Percentiles rank a stretch among this genome's conserved stretches.
Conservation (phyloP, 2,797 vertebrate species). For the Ptychobarbus kaznakovi region DNA sequence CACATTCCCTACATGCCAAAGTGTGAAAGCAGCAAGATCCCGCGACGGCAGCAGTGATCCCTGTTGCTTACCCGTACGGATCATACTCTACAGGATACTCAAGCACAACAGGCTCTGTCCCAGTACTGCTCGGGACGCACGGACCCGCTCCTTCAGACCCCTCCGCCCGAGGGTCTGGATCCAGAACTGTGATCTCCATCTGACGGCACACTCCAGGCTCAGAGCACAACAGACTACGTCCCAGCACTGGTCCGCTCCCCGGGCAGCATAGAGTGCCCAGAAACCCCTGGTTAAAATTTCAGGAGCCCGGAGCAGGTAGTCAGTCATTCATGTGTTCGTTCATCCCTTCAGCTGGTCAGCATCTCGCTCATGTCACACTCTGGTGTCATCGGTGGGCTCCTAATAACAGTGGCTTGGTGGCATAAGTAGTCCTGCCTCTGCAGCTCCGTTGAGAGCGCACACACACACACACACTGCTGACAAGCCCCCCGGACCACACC, state of each 20-base stretch:
- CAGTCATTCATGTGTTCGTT: constrained; percentile 64
- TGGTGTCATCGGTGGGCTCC: constrained; percentile 68
- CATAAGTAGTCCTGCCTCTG: constrained; percentile 66
- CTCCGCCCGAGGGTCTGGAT: constrained; percentile 65
- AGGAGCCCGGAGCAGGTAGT: constrained; percentile 73
- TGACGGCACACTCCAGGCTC: constrained; percentile 47
- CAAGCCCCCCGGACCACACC: constrained; percentile 2
- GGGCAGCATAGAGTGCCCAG: constrained; percentile 72
- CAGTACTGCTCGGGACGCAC: constrained; percentile 68
- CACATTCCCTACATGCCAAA: neutral
- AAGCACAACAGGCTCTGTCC: constrained; percentile 68
- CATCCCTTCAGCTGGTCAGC: constrained; percentile 58
- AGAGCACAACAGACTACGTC: constrained; percentile 66
- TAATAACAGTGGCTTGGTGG: constrained; percentile 68
- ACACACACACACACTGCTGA: constrained; percentile 24
- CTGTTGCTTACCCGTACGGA: constrained; percentile 73
- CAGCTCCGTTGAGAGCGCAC: constrained; percentile 51
- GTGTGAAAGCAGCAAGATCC: neutral
- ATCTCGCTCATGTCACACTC: constrained; percentile 68
- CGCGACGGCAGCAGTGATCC: constrained; percentile 25
- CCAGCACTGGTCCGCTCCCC: constrained; percentile 69
- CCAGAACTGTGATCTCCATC: constrained; percentile 76
- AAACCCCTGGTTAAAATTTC: constrained; percentile 70
- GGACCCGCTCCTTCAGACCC: constrained; percentile 73
- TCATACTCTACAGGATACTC: constrained; percentile 69